phyloP scores from a whole-genome alignment of 2,888 invertebrate species.

The Drosophila maculinotata region DNA sequence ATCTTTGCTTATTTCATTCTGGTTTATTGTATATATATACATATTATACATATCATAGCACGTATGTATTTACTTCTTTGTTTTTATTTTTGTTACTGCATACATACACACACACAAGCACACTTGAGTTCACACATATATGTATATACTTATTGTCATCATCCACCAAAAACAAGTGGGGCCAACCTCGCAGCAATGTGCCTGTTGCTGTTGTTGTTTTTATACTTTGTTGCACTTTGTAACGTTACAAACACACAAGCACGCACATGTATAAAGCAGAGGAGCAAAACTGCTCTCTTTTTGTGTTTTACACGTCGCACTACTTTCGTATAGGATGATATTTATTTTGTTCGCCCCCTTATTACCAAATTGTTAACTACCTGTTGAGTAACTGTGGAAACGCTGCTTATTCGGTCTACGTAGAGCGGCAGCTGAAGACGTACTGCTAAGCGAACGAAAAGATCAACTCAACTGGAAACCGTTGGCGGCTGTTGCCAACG shows the following conservation, averaged over 20 bases:
- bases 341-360: conserved; percentile 10
- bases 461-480: conserved; percentile 29
- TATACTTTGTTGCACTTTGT: conserved; percentile 45
- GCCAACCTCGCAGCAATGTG: conserved; percentile 17
- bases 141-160: conserved; percentile 33
- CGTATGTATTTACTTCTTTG: conserved; percentile 36
- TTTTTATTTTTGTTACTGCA: conserved; percentile 46
- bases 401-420: conserved; percentile 2
- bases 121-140: conserved; percentile 17
- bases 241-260: conserved; percentile 32
- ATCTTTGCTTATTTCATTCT: conserved; percentile 10
- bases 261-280: conserved; percentile 1
- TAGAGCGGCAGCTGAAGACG: conserved; percentile 28
- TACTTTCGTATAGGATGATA: conserved; percentile 10
- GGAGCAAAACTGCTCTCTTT: conserved; percentile 10
- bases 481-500: conserved; percentile 39
- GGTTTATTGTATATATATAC: conserved; percentile 1
- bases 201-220: conserved; percentile 9
- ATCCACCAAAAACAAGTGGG: conserved; percentile 33
- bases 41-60: conserved; percentile 9
- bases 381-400: conserved; percentile 22
- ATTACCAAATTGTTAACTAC: conserved; percentile 40
- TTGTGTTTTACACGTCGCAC: background rate
- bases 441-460: conserved; percentile 32
- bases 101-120: conserved; percentile 5